Percentiles rank a stretch among this genome's conserved stretches.
These are phyloP conservation scores for Doryteuthis pealeii DNA, from an alignment of 1,140 invertebrate genomes.

Conservation along the genomic window DNA sequence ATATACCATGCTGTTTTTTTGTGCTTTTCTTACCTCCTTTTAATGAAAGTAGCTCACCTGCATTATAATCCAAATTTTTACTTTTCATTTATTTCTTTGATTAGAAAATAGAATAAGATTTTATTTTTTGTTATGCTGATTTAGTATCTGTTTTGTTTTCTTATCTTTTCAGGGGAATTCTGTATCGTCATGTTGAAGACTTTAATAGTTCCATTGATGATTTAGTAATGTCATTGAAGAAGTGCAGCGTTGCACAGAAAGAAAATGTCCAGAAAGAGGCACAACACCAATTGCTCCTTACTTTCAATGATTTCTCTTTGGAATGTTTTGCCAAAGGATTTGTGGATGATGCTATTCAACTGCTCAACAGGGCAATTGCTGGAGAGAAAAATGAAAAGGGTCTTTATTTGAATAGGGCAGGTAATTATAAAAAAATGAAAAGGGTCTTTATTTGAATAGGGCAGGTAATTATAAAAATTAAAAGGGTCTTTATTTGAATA, in stretches of 20 bases:
- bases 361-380: conserved; percentile 59
- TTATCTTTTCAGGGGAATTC: conserved; percentile 44
- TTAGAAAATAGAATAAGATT: background rate
- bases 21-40: too few species aligned
- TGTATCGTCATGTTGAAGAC: conserved; percentile 52
- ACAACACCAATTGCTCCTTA: conserved; percentile 57
- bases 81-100: background rate
- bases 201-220: conserved; percentile 60
- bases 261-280: conserved; percentile 46
- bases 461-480: conserved; percentile 54
- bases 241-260: conserved; percentile 55
- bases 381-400: conserved; percentile 58
- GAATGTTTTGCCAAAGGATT: conserved; percentile 57
- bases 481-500: too few species aligned
- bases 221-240: conserved; percentile 56
- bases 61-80: background rate
- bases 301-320: conserved; percentile 60
- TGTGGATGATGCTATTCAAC: conserved; percentile 57
- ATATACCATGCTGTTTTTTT: too few species aligned
- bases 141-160: background rate
- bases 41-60: too few species aligned
- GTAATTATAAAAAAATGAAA: conserved; percentile 56
- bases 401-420: conserved; percentile 59
- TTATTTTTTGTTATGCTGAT: background rate
- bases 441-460: conserved; percentile 59